Evolutionary conservation across 2,113 vertebrate species (phyloP).

Genomic region (Ochotona princeps): DNA sequence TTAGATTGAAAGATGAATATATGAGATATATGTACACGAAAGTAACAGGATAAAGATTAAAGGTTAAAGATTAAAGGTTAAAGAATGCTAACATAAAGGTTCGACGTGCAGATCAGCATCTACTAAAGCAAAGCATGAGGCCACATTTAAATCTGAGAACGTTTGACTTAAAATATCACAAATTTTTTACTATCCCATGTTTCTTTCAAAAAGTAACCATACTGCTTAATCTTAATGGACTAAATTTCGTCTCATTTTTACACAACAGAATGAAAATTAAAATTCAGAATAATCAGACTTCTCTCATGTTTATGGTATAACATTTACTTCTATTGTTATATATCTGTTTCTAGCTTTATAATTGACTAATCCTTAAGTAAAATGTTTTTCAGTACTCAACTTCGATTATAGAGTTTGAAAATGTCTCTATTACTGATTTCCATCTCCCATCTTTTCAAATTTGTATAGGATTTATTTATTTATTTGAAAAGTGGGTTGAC

Average conservation of each 20-base stretch:
- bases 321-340: neutral
- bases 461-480: neutral
- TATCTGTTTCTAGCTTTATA: neutral
- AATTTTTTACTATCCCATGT: neutral
- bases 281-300: conserved; percentile 28
- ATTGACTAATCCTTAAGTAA: neutral
- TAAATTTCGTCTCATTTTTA: neutral
- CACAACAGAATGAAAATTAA: neutral
- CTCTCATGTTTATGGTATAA: neutral
- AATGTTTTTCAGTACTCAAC: neutral
- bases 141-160: neutral
- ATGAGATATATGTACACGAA: too few species aligned
- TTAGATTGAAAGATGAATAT: neutral
- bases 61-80: too few species aligned
- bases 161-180: neutral
- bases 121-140: neutral
- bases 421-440: neutral
- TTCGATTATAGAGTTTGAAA: neutral
- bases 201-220: neutral
- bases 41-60: too few species aligned
- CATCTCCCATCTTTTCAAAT: neutral
- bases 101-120: neutral
- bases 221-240: neutral
- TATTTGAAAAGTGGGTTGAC: neutral
- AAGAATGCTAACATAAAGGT: neutral